Evolutionary conservation across 2,888 invertebrate genomes (phyloP), one percentile per base, ranked within the genome.

Genomic region (Drosophila quinaria): DNA sequence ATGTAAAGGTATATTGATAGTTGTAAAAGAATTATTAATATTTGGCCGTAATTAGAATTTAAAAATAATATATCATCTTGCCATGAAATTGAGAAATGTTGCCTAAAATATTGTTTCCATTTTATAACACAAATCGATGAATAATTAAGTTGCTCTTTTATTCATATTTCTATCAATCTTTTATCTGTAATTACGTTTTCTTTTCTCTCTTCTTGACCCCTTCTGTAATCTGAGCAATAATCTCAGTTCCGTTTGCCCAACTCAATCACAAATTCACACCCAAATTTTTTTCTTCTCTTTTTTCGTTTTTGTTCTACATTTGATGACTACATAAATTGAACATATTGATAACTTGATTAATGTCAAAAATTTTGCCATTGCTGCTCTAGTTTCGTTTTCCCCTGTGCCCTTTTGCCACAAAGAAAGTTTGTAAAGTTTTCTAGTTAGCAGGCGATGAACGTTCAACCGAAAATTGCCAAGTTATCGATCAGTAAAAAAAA

Each of bases 331-430:
- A 64, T 78, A 59, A 64, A 64, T 64, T 68, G 74, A 56, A 63
- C 67, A 47, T 55, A 65, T 65, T 60, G 70, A 79, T 72, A 81
- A 74, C 70, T 78, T 81, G 78, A 74, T 84, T 69, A 82, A 80
- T 82, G 62, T 46, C 69, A 51, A 69, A 69, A 76, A 44, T 64
- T 25, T 55, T 56, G 58, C 49, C 50, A 41, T 15, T 41, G 61
- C 35, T 31, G 41, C 35, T 49, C 44, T 17, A 41, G 41, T 54
- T 31, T 49, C 46, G 19, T 49, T 54, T 66, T 68, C 19, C 19
- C 41, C 37, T 52, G 50, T 52, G 50, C 51, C 39, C 8, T 65
- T 60, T 52, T 19, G 31, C 17, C 31, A 39, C 47, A 46, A 35
- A 54, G 64, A 11, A 59, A 59, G 46, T 77, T 56, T 59, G n/a